These are phyloP conservation scores for Archilochus colubris DNA, from an alignment of 2,113 vertebrate genomes.

Conservation along the genomic window DNA sequence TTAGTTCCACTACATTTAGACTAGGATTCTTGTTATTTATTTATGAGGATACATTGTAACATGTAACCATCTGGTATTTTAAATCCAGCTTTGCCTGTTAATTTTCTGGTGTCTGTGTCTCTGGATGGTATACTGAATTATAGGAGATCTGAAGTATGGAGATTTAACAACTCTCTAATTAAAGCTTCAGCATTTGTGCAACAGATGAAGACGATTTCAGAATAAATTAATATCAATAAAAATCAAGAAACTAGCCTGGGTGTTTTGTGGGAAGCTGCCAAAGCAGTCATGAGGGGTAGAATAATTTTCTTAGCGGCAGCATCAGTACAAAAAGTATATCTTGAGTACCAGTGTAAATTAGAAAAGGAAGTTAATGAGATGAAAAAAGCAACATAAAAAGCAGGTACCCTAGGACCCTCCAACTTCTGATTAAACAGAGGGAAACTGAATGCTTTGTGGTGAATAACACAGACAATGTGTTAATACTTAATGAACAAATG, in stretches of 20 bases:
- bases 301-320: conserved; percentile 64
- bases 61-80: conserved; percentile 65
- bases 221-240: conserved; percentile 82
- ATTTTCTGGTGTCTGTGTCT: conserved; percentile 69
- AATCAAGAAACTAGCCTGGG: conserved; percentile 62
- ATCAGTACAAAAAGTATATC: conserved; percentile 65
- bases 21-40: conserved; percentile 35
- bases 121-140: conserved; percentile 68
- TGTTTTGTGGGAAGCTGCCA: conserved; percentile 75
- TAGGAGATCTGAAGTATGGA: conserved; percentile 73
- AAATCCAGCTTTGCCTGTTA: conserved; percentile 57
- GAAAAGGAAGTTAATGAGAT: conserved; percentile 74
- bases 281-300: conserved; percentile 64
- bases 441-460: conserved; percentile 55
- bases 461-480: conserved; percentile 53
- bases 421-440: conserved; percentile 68
- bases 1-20: conserved; percentile 33
- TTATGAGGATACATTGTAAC: conserved; percentile 47
- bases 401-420: conserved; percentile 57
- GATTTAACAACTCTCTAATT: conserved; percentile 77
- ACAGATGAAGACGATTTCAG: conserved; percentile 78
- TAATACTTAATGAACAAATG: conserved; percentile 67
- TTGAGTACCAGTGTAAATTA: conserved; percentile 70
- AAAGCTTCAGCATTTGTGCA: conserved; percentile 73
- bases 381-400: conserved; percentile 69